These are phyloP conservation scores for Eubucco bourcierii DNA, from an alignment of 2,113 vertebrate species.

Conservation along the genomic window DNA sequence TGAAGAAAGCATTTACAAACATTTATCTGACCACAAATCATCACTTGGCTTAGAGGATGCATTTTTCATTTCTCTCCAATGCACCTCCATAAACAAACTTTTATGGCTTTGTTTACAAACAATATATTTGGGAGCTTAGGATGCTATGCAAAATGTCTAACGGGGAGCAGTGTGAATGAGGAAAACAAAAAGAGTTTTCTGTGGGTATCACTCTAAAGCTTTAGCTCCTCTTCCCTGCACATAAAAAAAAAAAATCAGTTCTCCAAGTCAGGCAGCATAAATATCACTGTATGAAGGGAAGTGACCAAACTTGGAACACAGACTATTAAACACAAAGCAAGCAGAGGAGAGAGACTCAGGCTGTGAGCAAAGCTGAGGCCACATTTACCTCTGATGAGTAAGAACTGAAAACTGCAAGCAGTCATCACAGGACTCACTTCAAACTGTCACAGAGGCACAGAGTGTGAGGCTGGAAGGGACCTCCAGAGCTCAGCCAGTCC, in stretches of 20 bases:
- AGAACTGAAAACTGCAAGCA: neutral
- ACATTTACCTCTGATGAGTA: neutral
- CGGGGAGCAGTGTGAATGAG: neutral
- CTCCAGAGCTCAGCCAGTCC: too few species aligned
- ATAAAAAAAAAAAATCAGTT: too few species aligned
- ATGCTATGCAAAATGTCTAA: neutral
- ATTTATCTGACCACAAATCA: constrained; percentile 6
- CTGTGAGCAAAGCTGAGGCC: neutral
- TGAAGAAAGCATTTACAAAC: neutral
- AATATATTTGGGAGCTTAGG: neutral
- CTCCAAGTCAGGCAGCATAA: too few species aligned
- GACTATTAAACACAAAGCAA: neutral
- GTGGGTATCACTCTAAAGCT: neutral
- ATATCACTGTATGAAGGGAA: too few species aligned
- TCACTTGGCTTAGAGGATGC: neutral
- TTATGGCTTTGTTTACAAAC: constrained; percentile 27
- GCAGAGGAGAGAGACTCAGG: neutral
- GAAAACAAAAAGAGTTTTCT: neutral
- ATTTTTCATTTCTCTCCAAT: neutral
- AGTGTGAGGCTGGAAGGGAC: too few species aligned
- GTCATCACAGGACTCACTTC: neutral
- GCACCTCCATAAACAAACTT: neutral
- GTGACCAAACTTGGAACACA: too few species aligned
- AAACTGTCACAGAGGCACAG: neutral
- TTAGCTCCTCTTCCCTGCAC: neutral